Evolutionary conservation across 2,888 invertebrate species (phyloP).

Genomic region (Chrysomela aeneicollis): DNA sequence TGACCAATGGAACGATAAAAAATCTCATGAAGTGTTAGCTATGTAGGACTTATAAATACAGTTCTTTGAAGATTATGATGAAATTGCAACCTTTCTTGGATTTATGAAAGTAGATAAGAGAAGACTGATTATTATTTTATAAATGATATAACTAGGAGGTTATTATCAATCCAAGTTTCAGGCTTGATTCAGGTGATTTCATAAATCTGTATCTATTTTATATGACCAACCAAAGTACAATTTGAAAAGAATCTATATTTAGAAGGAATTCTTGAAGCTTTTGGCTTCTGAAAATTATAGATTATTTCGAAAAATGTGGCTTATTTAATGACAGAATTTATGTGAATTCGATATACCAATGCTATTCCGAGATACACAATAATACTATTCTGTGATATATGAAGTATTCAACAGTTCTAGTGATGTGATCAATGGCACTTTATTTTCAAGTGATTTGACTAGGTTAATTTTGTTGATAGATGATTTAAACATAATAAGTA

Average conservation of each 20-base stretch:
- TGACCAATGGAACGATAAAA: no score
- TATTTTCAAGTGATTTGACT: constrained; percentile 1
- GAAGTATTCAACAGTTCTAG: constrained; percentile 36
- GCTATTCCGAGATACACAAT: constrained; percentile 15
- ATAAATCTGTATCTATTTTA: neutral
- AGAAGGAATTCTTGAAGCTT: no score
- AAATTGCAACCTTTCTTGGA: neutral
- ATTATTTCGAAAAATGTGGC: no score
- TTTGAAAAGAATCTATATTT: neutral
- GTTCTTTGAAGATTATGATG: no score
- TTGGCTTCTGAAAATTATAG: no score
- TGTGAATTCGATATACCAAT: neutral
- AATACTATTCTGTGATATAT: constrained; percentile 39
- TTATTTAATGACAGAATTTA: neutral
- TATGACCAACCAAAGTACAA: neutral
- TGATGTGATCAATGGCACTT: constrained; percentile 24
- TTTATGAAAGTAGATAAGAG: neutral
- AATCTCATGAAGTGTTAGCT: no score
- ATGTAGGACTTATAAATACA: no score
- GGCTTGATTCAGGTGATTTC: neutral
- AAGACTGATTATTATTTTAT: neutral
- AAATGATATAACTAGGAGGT: neutral
- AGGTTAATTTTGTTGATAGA: neutral
- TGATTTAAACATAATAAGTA: no score
- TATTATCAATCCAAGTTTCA: neutral